Conservation (phyloP, 2,113 vertebrate genomes). For the Athene noctua region DNA sequence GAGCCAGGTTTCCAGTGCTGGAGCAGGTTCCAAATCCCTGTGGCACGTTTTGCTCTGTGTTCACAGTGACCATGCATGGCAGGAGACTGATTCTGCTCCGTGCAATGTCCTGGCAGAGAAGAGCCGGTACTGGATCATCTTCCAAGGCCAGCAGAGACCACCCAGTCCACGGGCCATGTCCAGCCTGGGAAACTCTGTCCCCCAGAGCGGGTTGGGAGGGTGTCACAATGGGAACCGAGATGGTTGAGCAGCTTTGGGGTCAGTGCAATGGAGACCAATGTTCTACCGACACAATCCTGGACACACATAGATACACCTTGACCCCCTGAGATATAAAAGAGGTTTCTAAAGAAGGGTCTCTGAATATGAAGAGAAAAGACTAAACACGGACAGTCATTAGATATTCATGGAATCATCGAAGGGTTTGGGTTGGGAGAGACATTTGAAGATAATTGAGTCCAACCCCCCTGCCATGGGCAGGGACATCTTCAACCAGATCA, state of each 20-base stretch:
- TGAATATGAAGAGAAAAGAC: neutral
- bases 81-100: neutral
- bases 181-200: neutral
- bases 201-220: neutral
- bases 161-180: neutral
- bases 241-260: neutral
- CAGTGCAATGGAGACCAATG: neutral
- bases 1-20: neutral
- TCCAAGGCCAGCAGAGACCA: neutral
- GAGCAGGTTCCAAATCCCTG: neutral
- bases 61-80: rapidly evolving
- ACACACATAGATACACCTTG: neutral
- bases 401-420: neutral
- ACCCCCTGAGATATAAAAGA: neutral
- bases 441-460: neutral
- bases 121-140: neutral
- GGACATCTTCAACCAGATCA: neutral
- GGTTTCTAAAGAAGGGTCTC: neutral
- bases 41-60: no score
- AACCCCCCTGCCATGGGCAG: neutral
- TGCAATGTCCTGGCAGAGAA: neutral
- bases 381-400: neutral
- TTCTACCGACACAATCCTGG: neutral
- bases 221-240: neutral
- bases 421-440: neutral